Base-by-base conservation (phyloP, 2,797 vertebrate species). In the Eulemur albifrons region DNA sequence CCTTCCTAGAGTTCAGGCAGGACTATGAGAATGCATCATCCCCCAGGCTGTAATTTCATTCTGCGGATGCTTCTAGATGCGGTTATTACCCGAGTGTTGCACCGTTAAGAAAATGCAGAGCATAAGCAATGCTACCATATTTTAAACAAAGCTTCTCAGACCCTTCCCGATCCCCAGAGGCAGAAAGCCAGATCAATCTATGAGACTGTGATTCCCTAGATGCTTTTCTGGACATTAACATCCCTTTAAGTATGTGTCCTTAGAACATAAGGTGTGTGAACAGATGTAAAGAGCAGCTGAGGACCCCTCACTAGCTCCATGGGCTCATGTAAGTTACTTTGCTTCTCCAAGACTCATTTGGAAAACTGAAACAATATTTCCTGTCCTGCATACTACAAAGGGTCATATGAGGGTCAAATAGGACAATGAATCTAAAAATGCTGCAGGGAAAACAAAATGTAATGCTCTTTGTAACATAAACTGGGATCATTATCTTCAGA, bases 401-500 rank as follows among this genome's bases (percentile, higher is more conserved):
- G 17, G 14, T 95, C 70, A 67, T 40, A n/a, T 61, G 27, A 76
- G 15, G 21, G 17, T 35, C 57, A 75, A 61, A 80, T 67, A 48
- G 32, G 25, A 90, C 81, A 76, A 96, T 17, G 23, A 5, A 73
- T 35, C 15, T 85, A 23, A 91, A 83, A 63, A 35, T 35, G 30
- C 40, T 70, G 2, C 0, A 1, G 27, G 38, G 35, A n/a, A 90
- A 93, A 88, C 0, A 35, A 88, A 85, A 85, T 10, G 2, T 17
- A 89, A 38, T 48, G 1, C 23, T 76, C 54, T 86, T 90, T 72
- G 54, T 35, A 85, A 70, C 23, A 38, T 57, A 82, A 38, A 65
- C 21, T 54, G 52, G 40, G 21, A 87, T 76, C 70, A 54, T 83
- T 88, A 88, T 73, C 59, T 88, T 77, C 59, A 97, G 35, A 95